phyloP scores from a whole-genome alignment of 2,797 vertebrate genomes.

The Diglossa cyanea region DNA sequence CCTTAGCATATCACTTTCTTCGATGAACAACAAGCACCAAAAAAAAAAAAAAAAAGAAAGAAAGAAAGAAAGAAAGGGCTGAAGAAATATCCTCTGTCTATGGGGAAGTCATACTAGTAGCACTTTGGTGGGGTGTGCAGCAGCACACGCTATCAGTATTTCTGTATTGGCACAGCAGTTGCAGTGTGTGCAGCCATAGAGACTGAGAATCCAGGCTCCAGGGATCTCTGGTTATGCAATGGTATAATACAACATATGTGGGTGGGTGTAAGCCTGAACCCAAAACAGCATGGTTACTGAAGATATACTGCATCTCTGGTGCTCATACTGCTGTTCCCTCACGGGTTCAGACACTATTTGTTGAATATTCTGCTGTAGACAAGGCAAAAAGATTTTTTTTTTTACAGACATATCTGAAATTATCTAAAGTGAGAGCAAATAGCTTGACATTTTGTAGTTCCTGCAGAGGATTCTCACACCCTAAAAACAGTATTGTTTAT shows the following conservation, averaged over 20 bases:
- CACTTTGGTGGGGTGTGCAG: slow-evolving; percentile 7
- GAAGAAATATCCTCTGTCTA: background rate
- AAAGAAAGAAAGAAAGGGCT: background rate
- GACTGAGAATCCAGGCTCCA: slow-evolving; percentile 36
- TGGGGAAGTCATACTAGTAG: background rate
- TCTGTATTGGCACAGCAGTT: slow-evolving; percentile 18
- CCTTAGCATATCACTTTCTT: background rate
- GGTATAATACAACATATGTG: slow-evolving; percentile 63
- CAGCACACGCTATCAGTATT: background rate
- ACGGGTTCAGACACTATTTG: background rate
- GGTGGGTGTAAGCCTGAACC: slow-evolving; percentile 67
- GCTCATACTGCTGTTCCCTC: slow-evolving; percentile 44
- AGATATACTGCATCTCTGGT: slow-evolving; percentile 13
- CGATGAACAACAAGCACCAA: background rate
- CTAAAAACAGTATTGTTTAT: slow-evolving; percentile 11
- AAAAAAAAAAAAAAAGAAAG: background rate
- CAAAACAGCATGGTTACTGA: slow-evolving; percentile 54
- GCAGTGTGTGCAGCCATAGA: slow-evolving; percentile 43
- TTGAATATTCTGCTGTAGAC: slow-evolving; percentile 10
- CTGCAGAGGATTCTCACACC: slow-evolving; percentile 26
- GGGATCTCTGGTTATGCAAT: slow-evolving; percentile 59
- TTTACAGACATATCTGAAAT: background rate
- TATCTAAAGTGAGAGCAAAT: background rate
- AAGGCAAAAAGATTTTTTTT: background rate
- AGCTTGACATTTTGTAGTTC: slow-evolving; percentile 25